phyloP scores from a whole-genome alignment of 2,113 vertebrate genomes.

The Tyrannus savana region DNA sequence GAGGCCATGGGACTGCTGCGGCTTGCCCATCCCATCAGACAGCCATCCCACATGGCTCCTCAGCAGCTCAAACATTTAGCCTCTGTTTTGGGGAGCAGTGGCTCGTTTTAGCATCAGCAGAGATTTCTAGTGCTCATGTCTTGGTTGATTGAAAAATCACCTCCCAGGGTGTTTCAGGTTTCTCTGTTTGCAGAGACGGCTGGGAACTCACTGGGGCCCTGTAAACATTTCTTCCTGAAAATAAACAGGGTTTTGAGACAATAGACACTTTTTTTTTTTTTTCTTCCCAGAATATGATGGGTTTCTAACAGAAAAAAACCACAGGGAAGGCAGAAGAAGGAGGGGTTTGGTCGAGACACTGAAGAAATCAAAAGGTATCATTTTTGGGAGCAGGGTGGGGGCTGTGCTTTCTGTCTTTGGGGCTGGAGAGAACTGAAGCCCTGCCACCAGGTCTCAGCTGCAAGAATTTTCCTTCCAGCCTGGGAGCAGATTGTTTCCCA shows the following conservation, averaged over 20 bases:
- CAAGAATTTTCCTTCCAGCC: background rate
- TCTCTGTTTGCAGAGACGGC: background rate
- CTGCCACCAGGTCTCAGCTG: background rate
- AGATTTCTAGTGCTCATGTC: background rate
- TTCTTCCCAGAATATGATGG: background rate
- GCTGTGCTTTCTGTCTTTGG: background rate
- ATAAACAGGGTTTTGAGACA: background rate
- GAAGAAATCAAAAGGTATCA: background rate
- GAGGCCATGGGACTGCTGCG: fast-evolving
- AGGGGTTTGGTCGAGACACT: background rate
- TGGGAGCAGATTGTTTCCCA: background rate
- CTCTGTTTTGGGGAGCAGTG: background rate
- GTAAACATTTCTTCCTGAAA: background rate
- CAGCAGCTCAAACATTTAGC: fast-evolving
- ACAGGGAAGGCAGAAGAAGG: background rate
- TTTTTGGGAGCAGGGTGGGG: background rate
- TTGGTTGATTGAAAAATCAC: background rate
- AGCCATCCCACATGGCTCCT: background rate
- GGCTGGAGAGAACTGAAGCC: background rate
- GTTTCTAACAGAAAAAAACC: background rate
- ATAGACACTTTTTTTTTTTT: background rate
- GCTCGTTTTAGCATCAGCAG: background rate
- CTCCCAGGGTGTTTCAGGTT: background rate
- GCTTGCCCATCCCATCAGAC: background rate
- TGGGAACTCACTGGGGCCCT: background rate